Conservation (phyloP, 2,888 invertebrate genomes). For the Tetranychus truncatus region DNA sequence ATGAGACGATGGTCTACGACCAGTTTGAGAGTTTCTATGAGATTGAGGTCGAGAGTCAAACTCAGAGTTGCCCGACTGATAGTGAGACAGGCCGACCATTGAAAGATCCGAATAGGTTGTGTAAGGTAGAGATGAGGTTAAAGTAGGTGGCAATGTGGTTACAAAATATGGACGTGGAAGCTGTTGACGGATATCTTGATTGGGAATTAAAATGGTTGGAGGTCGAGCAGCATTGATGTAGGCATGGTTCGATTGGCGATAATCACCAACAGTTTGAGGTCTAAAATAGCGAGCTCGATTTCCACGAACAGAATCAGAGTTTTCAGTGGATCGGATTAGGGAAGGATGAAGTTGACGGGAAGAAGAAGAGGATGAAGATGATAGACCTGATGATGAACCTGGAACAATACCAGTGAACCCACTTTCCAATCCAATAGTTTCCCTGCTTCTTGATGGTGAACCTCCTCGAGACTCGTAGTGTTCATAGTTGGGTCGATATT, state of each 20-base stretch:
- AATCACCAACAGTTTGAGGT: constrained; percentile 7
- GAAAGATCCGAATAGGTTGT: neutral
- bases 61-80: neutral
- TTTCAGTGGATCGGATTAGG: neutral
- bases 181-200: constrained; percentile 2
- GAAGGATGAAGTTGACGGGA: neutral
- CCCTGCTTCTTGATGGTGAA: neutral
- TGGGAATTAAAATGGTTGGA: constrained; percentile 1
- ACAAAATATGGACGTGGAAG: neutral
- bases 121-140: neutral
- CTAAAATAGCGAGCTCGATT: constrained; percentile 1
- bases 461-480: constrained; percentile 4
- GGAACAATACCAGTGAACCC: neutral
- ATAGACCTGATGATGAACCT: neutral
- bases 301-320: neutral
- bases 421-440: neutral
- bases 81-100: neutral
- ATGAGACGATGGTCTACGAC: neutral
- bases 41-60: neutral
- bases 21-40: neutral
- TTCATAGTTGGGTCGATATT: constrained; percentile 2
- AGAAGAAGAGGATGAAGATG: neutral
- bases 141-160: neutral
- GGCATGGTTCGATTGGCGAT: neutral
- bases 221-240: neutral